phyloP scores from a whole-genome alignment of 2,113 vertebrate genomes.

The Archocentrus centrarchus region DNA sequence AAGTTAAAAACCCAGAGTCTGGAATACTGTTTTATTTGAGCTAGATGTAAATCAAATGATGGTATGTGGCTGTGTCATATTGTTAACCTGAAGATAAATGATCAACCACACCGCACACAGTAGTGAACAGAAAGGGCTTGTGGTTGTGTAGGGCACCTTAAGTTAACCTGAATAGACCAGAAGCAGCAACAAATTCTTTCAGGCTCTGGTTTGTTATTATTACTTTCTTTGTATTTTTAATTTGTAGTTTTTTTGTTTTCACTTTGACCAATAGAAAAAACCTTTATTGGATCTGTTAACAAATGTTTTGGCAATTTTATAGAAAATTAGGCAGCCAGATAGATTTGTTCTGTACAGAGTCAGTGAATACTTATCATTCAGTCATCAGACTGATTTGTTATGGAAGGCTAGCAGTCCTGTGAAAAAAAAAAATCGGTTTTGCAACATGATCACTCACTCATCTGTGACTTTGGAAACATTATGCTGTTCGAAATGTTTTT shows the following conservation, averaged over 20 bases:
- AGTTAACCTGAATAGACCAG: neutral
- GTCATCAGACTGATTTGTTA: neutral
- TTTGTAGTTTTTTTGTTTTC: neutral
- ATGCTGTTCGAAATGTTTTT: neutral
- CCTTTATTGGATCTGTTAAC: neutral
- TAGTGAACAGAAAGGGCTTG: neutral
- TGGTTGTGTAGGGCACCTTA: neutral
- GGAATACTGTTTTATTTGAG: neutral
- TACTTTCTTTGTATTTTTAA: neutral
- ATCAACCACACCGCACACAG: neutral
- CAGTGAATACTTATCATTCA: neutral
- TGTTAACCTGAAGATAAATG: neutral
- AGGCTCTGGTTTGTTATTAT: neutral
- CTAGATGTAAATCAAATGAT: neutral
- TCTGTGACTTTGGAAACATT: slow-evolving; percentile 1
- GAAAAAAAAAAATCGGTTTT: neutral
- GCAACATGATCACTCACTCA: neutral
- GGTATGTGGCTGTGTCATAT: neutral
- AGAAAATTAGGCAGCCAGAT: neutral
- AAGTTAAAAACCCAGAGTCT: neutral
- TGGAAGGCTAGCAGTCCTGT: neutral
- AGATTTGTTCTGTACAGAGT: neutral
- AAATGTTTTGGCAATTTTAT: neutral
- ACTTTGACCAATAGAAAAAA: neutral
- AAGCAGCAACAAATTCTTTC: neutral